Evolutionary conservation across 2,113 vertebrate species (phyloP).

Genomic region (Tringa solitaria): DNA sequence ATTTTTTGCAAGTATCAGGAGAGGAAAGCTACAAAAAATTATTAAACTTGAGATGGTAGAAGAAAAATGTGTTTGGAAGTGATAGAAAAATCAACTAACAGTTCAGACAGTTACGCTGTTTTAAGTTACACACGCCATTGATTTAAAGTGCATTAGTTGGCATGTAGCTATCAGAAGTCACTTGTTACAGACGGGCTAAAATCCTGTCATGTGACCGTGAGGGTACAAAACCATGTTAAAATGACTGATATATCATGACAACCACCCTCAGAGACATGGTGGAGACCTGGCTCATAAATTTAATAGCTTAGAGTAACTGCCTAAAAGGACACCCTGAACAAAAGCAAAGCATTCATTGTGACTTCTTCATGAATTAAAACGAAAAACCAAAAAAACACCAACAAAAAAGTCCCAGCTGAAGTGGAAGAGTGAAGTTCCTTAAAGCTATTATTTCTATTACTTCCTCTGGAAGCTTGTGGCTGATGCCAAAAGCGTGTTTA

Average conservation of each 20-base stretch:
- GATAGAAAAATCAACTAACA: not conserved
- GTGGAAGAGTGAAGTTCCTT: not conserved
- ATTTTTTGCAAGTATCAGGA: not conserved
- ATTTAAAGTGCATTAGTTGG: slow-evolving; percentile 55
- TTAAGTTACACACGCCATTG: slow-evolving; percentile 50
- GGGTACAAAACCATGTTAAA: slow-evolving; percentile 26
- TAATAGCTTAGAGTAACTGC: slow-evolving; percentile 10
- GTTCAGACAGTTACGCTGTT: not conserved
- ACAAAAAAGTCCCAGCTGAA: not conserved
- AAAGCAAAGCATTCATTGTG: not conserved
- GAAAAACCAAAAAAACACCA: not conserved
- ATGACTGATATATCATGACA: not conserved
- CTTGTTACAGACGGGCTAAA: slow-evolving; percentile 52
- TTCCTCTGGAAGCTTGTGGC: not conserved
- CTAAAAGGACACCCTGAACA: not conserved
- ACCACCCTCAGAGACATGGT: slow-evolving; percentile 1
- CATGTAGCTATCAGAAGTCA: slow-evolving; percentile 41
- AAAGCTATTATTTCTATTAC: not conserved
- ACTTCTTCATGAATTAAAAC: not conserved
- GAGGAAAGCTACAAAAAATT: not conserved
- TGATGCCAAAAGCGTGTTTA: not conserved
- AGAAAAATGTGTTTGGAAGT: not conserved
- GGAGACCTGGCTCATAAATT: not conserved
- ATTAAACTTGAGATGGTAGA: not conserved
- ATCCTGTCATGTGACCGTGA: not conserved